Percentiles rank a stretch among this genome's conserved stretches.
These are phyloP conservation scores for Opisthocomus hoazin DNA, from an alignment of 2,113 vertebrate genomes.

Conservation along the genomic window DNA sequence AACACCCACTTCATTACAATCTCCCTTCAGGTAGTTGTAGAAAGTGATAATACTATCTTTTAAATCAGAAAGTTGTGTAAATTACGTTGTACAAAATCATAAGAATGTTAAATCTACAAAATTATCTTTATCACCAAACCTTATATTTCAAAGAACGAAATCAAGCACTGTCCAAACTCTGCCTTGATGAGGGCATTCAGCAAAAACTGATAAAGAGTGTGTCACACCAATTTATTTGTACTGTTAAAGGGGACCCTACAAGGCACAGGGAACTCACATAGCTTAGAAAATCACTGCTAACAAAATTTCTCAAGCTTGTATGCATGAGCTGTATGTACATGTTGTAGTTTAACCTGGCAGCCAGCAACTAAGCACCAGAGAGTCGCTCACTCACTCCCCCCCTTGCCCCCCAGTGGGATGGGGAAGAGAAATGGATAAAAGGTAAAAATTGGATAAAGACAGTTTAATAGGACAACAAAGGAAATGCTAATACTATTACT, in stretches of 20 bases:
- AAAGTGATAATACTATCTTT: not conserved
- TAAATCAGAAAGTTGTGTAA: not conserved
- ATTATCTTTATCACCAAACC: not conserved
- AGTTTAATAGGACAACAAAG: too few relatives aligned
- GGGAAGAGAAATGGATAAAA: too few relatives aligned
- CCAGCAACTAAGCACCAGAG: too few relatives aligned
- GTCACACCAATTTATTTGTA: not conserved
- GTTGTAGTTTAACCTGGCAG: too few relatives aligned
- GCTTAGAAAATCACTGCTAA: not conserved
- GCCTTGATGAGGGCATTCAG: not conserved
- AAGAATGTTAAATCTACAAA: not conserved
- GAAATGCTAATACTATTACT: too few relatives aligned
- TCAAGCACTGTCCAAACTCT: not conserved
- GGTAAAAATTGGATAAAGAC: too few relatives aligned
- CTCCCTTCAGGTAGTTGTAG: too few relatives aligned
- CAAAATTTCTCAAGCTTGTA: not conserved
- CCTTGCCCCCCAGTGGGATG: too few relatives aligned
- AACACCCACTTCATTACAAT: too few relatives aligned
- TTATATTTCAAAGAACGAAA: not conserved
- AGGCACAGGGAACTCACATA: not conserved
- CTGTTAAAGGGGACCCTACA: not conserved
- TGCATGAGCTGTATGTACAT: not conserved
- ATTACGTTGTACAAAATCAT: not conserved
- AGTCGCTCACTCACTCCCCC: too few relatives aligned
- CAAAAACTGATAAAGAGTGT: not conserved